Conservation (phyloP, 1,140 invertebrate genomes). For the Drosophila cardini region DNA sequence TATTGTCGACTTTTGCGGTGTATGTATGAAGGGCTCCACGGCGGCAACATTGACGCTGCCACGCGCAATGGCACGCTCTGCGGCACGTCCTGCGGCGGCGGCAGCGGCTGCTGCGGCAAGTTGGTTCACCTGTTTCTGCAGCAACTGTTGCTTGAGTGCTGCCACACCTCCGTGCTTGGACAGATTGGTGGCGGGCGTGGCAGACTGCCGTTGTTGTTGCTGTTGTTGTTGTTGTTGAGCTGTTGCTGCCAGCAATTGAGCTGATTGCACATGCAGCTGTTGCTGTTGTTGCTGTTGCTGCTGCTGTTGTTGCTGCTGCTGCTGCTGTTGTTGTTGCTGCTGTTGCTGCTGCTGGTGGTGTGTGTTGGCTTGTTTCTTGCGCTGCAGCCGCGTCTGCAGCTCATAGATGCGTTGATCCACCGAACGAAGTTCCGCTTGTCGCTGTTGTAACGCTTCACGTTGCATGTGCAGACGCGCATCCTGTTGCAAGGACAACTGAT, state of each 20-base stretch:
- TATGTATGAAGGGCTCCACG: slow-evolving; percentile 95
- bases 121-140: slow-evolving; percentile 79
- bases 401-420: slow-evolving; percentile 97
- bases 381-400: slow-evolving; percentile 94
- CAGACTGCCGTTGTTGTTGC: slow-evolving; percentile 49
- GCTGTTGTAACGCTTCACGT: slow-evolving; percentile 92
- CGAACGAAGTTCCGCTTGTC: slow-evolving; percentile 94
- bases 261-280: slow-evolving; percentile 39
- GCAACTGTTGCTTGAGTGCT: slow-evolving; percentile 74
- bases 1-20: slow-evolving; percentile 87
- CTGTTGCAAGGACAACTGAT: slow-evolving; percentile 97
- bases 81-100: slow-evolving; percentile 65
- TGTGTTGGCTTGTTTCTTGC: slow-evolving; percentile 90
- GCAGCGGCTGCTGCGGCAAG: slow-evolving; percentile 69
- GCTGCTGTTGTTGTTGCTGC: slow-evolving; percentile 55
- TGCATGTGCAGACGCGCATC: slow-evolving; percentile 94
- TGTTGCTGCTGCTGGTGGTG: slow-evolving; percentile 73
- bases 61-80: slow-evolving; percentile 79
- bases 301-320: slow-evolving; percentile 54
- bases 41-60: slow-evolving; percentile 91
- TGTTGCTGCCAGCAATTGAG: slow-evolving; percentile 50
- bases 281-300: slow-evolving; percentile 48
- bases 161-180: slow-evolving; percentile 70
- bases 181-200: slow-evolving; percentile 31
- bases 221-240: slow-evolving; percentile 45